These are phyloP conservation scores for Idaea straminata DNA, from an alignment of 2,888 invertebrate genomes.

Conservation along the genomic window DNA sequence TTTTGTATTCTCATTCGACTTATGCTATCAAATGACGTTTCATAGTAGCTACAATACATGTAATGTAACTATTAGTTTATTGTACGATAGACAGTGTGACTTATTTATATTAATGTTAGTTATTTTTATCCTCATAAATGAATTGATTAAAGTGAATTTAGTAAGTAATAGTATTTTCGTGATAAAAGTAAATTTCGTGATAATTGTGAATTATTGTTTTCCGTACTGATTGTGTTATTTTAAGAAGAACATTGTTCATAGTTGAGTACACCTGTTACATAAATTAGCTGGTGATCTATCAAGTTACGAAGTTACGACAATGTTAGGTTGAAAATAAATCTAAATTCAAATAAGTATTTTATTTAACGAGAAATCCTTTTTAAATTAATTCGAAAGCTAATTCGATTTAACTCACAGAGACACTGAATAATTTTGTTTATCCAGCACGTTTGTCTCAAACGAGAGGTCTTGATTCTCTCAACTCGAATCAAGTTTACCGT, in stretches of 20 bases:
- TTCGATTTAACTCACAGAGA: no score
- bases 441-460: no score
- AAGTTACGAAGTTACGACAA: constrained; percentile 73
- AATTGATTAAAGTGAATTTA: constrained; percentile 77
- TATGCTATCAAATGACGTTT: constrained; percentile 36
- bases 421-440: no score
- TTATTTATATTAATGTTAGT: constrained; percentile 35
- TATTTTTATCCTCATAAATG: constrained; percentile 43
- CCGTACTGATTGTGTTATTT: constrained; percentile 75
- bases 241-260: constrained; percentile 78
- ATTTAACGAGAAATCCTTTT: constrained; percentile 30
- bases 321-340: constrained; percentile 79
- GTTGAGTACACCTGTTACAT: constrained; percentile 70
- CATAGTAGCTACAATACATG: constrained; percentile 41
- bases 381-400: background rate
- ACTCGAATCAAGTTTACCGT: background rate
- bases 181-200: constrained; percentile 77
- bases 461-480: no score
- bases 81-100: constrained; percentile 38
- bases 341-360: constrained; percentile 62
- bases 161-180: constrained; percentile 74
- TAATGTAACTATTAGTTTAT: constrained; percentile 7
- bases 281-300: constrained; percentile 75
- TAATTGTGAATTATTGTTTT: constrained; percentile 73
- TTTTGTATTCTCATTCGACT: constrained; percentile 38